Conservation (phyloP, 1,140 invertebrate species). For the Bathynomus jamesi region DNA sequence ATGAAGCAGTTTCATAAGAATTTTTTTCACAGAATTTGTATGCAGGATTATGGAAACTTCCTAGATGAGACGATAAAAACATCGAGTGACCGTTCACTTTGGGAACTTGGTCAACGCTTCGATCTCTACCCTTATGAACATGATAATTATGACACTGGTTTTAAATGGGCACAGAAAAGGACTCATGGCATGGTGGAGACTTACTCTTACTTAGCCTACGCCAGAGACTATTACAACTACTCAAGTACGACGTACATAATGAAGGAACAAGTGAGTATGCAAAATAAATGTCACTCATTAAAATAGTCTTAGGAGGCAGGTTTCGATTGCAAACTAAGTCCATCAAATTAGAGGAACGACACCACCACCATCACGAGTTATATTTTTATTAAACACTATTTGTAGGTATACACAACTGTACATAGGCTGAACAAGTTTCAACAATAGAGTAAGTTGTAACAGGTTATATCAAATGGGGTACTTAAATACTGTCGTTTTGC, state of each 20-base stretch:
- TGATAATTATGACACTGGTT: conserved; percentile 17
- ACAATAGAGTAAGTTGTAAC: too few species aligned
- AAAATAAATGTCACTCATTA: not conserved
- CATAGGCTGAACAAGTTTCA: too few species aligned
- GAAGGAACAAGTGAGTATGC: conserved; percentile 22
- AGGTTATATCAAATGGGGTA: too few species aligned
- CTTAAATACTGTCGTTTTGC: too few species aligned
- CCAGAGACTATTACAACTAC: not conserved
- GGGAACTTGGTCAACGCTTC: conserved; percentile 15
- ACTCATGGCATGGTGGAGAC: conserved; percentile 25
- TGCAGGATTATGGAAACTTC: conserved; percentile 29
- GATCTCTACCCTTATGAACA: conserved; percentile 25
- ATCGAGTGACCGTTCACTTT: conserved; percentile 12
- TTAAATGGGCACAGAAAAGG: conserved; percentile 12
- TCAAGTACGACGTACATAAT: conserved; percentile 19
- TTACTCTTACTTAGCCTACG: conserved; percentile 21
- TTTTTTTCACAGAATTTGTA: conserved; percentile 6
- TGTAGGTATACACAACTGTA: too few species aligned
- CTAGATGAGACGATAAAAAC: conserved; percentile 18
- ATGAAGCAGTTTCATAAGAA: too few species aligned
- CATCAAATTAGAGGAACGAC: too few species aligned
- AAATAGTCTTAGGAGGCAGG: too few species aligned
- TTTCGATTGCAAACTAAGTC: too few species aligned
- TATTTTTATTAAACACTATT: too few species aligned
- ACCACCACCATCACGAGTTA: too few species aligned